These are phyloP conservation scores for Trissoscelio sp. DNA, from an alignment of 2,888 invertebrate species.

Conservation along the genomic window DNA sequence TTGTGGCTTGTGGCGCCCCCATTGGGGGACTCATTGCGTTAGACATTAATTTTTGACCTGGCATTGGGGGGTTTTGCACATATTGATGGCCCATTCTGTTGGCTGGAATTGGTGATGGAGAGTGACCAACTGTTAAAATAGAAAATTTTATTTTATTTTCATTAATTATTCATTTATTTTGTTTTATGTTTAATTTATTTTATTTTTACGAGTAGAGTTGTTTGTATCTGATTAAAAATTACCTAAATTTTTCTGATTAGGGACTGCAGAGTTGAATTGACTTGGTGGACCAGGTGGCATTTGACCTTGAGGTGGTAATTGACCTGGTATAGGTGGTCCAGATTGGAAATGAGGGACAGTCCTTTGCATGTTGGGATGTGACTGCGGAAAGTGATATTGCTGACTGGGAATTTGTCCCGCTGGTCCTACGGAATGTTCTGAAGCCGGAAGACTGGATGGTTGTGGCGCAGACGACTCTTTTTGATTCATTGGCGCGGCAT, in stretches of 20 bases:
- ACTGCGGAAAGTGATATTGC: conserved; percentile 52
- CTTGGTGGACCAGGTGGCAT: conserved; percentile 37
- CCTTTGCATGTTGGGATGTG: conserved; percentile 59
- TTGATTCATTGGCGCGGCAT: conserved; percentile 47
- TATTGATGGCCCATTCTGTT: conserved; percentile 61
- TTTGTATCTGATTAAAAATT: not conserved
- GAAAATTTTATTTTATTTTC: not conserved
- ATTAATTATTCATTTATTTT: not conserved
- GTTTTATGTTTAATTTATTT: too few relatives aligned
- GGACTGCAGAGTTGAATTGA: conserved; percentile 31
- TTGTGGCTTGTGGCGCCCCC: conserved; percentile 51
- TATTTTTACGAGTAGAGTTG: too few relatives aligned
- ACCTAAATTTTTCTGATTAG: conserved; percentile 56
- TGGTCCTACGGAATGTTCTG: conserved; percentile 72
- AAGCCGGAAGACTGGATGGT: conserved; percentile 73
- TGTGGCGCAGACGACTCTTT: conserved; percentile 71
- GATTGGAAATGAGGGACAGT: conserved; percentile 51
- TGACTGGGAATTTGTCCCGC: conserved; percentile 67
- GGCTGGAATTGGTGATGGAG: conserved; percentile 38
- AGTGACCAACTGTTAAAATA: conserved; percentile 26
- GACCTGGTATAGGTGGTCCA: conserved; percentile 63
- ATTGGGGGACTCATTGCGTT: conserved; percentile 49
- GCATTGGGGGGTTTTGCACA: conserved; percentile 70
- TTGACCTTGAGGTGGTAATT: conserved; percentile 40
- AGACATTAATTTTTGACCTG: conserved; percentile 68